Percentiles rank a stretch among this genome's conserved stretches.
Conservation (phyloP, 2,797 vertebrate species). For the Arnoldichthys spilopterus region DNA sequence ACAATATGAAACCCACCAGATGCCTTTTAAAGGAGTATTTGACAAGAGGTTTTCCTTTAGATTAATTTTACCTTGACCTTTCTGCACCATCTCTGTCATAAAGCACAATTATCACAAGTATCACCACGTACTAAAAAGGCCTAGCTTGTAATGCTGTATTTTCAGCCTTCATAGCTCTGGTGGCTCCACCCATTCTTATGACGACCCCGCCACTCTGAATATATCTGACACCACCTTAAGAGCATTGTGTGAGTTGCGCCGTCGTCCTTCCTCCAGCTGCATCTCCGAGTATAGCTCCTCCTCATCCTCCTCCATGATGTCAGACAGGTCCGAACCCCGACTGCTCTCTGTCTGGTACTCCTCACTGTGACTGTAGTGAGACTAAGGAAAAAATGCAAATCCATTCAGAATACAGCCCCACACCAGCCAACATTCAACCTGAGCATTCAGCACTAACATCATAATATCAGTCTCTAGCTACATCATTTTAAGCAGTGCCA, state of each 20-base stretch:
- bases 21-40: too few species aligned
- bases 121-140: too few species aligned
- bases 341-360: slow-evolving; percentile 98
- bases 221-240: slow-evolving; percentile 84
- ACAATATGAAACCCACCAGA: too few species aligned
- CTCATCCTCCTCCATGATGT: slow-evolving; percentile 99
- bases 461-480: slow-evolving; percentile 12
- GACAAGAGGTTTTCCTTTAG: too few species aligned
- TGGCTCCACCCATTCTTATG: not conserved
- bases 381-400: slow-evolving; percentile 70
- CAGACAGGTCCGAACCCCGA: slow-evolving; percentile 94
- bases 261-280: slow-evolving; percentile 92
- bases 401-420: slow-evolving; percentile 29
- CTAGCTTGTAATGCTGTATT: too few species aligned
- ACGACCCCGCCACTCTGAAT: too few species aligned
- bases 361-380: slow-evolving; percentile 91
- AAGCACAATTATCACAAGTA: too few species aligned
- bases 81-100: too few species aligned
- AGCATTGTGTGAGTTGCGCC: slow-evolving; percentile 88
- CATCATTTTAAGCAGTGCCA: slow-evolving; percentile 1
- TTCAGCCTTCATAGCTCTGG: not conserved
- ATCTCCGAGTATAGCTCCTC: slow-evolving; percentile 97
- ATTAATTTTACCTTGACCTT: too few species aligned
- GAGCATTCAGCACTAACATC: slow-evolving; percentile 10
- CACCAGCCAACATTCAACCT: slow-evolving; percentile 8